Percentiles rank a stretch among this genome's conserved stretches.
Evolutionary conservation across 2,888 invertebrate species (phyloP).

Genomic region (Prenolepis imparis): DNA sequence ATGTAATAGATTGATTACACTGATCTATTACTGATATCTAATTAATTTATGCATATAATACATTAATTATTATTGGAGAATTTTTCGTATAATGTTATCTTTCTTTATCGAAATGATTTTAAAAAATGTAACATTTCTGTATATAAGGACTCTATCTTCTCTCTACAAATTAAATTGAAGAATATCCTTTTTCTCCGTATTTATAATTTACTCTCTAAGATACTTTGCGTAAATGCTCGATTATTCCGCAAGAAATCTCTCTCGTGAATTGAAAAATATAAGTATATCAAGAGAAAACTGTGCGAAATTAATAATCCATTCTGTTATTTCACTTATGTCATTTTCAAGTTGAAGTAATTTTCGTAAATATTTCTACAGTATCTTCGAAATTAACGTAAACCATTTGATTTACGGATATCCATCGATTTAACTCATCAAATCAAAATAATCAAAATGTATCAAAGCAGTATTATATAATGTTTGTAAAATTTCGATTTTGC

Average conservation of each 20-base stretch:
- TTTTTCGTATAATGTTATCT: background rate
- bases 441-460: conserved; percentile 30
- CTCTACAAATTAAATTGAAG: background rate
- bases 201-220: background rate
- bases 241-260: background rate
- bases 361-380: background rate
- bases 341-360: background rate
- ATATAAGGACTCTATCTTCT: background rate
- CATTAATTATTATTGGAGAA: no score
- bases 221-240: background rate
- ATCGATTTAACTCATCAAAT: conserved; percentile 1
- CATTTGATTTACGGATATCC: conserved; percentile 20
- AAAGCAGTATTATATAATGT: background rate
- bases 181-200: background rate
- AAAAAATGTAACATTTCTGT: background rate
- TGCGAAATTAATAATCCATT: background rate
- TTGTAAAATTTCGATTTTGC: conserved; percentile 16
- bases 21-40: no score
- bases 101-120: background rate
- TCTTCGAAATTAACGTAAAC: conserved; percentile 6
- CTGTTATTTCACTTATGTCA: background rate
- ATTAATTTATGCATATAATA: no score
- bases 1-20: background rate
- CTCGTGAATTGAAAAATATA: conserved; percentile 4
- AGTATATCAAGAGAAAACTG: background rate